These are phyloP conservation scores for Cataglyphis rosenhaueri DNA, from an alignment of 2,888 invertebrate genomes.

Conservation along the genomic window DNA sequence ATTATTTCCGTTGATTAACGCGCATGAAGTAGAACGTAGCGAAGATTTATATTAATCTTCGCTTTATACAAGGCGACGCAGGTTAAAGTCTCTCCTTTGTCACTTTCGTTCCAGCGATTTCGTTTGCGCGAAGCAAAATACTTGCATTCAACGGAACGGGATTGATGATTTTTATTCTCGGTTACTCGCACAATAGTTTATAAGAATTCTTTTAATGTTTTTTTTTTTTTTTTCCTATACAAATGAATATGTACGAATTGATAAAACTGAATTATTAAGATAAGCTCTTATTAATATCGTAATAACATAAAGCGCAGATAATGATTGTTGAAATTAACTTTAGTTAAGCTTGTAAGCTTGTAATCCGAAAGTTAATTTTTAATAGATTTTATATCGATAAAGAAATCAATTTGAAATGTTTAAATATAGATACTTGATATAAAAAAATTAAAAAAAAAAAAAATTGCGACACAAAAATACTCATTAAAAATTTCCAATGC, in stretches of 20 bases:
- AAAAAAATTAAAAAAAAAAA: neutral
- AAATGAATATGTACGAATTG: neutral
- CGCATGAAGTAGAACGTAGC: neutral
- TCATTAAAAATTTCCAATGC: neutral
- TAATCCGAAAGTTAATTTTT: constrained; percentile 14
- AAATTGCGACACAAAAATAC: neutral
- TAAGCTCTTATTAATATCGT: neutral
- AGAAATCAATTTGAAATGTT: neutral
- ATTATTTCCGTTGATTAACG: neutral
- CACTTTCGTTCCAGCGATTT: constrained; percentile 32
- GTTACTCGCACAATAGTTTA: constrained; percentile 7
- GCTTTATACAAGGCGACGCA: neutral
- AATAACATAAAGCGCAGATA: neutral
- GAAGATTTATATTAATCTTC: constrained; percentile 11
- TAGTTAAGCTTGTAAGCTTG: neutral
- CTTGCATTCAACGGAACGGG: neutral
- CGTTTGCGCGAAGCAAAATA: constrained; percentile 1
- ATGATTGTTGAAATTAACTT: constrained; percentile 8
- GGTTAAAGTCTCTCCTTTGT: neutral
- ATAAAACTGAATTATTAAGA: neutral
- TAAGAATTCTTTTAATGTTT: neutral
- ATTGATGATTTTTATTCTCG: constrained; percentile 21
- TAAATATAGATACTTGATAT: neutral
- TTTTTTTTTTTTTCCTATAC: neutral
- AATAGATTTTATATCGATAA: neutral